Evolutionary conservation across 2,113 vertebrate species (phyloP), one percentile per base, ranked within the genome.

Genomic region (Nettapus auritus): DNA sequence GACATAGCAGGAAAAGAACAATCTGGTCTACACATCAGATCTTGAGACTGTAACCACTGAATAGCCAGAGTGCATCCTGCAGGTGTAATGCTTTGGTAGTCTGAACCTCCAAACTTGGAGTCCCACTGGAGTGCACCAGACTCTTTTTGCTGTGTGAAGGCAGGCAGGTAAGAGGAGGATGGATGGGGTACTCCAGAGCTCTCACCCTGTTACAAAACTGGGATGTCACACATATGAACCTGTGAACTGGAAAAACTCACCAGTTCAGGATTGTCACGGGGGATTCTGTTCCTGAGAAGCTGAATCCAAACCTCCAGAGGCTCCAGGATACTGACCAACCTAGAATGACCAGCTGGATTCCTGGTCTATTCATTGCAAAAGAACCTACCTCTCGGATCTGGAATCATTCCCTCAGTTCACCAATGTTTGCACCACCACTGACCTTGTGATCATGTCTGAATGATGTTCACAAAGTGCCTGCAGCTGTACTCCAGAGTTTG

Each of bases 251-350:
- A 38, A 66, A 46, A 17, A 36, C n/a, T 75, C 20, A 36, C 0
- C 0, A 22, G 8, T 0, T 44, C 9, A 46, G 63, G 16, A 26
- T 1, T 4, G 33, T 9, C 22, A 9, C 0, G 0, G 34, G 36
- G 19, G 74, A 70, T 71, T 85, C 11, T 71, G 28, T 23, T 59
- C 17, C 56, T 67, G 56, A 71, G 42, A 59, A 75, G 29, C 29
- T 60, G 53, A 76, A 44, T 29, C 17, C 70, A 76, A 80, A 8
- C 5, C 5, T 8, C 13, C 1, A 2, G 13, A 48, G 44, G 28
- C 18, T 29, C 5, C 36, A 28, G 28, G 52, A 9, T 25, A 38
- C 26, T 11, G 28, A 62, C 23, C 50, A 52, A 52, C 26, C 26
- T 50, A n/a, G 44, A 38, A 19, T 62, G 57, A 50, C 13, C 5